Evolutionary conservation across 2,797 vertebrate species (phyloP).

Genomic region (Cynodonichthys magdalenae): DNA sequence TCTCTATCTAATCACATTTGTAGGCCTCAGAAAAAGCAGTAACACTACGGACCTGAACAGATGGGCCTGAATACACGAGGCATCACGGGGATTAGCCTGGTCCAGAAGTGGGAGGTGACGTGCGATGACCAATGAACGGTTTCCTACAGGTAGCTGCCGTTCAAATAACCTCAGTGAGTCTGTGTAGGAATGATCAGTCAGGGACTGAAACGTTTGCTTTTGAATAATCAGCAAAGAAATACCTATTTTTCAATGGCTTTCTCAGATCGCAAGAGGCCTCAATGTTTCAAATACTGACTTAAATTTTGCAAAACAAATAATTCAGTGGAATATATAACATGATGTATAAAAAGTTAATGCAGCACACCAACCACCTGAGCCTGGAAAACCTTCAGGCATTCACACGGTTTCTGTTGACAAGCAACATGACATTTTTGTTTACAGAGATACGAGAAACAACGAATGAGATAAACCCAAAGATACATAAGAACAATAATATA

Average conservation of each 20-base stretch:
- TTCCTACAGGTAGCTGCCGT: slow-evolving; percentile 24
- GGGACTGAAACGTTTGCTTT: neutral
- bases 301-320: neutral
- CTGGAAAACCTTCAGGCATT: slow-evolving; percentile 24
- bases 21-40: no score
- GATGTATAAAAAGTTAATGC: slow-evolving; percentile 26
- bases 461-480: slow-evolving; percentile 14
- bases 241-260: neutral
- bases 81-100: slow-evolving; percentile 60
- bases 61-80: slow-evolving; percentile 47
- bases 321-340: slow-evolving; percentile 1
- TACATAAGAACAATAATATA: neutral
- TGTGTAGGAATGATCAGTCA: neutral
- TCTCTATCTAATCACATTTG: slow-evolving; percentile 79
- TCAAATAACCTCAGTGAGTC: slow-evolving; percentile 14
- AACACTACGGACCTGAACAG: no score
- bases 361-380: slow-evolving; percentile 8
- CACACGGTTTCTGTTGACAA: slow-evolving; percentile 34
- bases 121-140: slow-evolving; percentile 17
- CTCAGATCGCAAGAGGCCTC: neutral
- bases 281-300: neutral
- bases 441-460: no score
- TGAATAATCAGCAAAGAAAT: neutral
- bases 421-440: slow-evolving; percentile 33
- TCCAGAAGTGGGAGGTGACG: slow-evolving; percentile 49